These are phyloP conservation scores for Gymnorhina tibicen DNA, from an alignment of 2,113 vertebrate genomes.

Conservation along the genomic window DNA sequence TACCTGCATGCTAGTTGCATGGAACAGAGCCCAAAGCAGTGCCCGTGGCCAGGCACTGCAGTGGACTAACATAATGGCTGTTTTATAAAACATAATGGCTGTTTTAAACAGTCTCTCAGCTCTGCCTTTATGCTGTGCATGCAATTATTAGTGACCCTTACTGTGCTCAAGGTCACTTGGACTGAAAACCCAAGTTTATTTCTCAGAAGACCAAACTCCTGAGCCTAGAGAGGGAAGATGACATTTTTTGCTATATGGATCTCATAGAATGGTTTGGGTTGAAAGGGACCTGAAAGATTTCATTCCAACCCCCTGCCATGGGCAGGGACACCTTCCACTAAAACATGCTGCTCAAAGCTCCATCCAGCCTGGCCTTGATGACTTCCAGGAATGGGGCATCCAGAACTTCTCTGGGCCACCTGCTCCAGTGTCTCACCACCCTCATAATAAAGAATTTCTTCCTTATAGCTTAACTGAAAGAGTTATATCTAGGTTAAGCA, in stretches of 20 bases:
- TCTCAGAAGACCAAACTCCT: neutral
- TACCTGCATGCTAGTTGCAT: rapidly evolving
- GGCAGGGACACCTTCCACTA: neutral
- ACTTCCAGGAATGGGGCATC: neutral
- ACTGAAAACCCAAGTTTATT: neutral
- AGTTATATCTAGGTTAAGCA: too few species aligned
- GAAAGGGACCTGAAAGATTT: neutral
- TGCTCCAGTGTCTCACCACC: neutral
- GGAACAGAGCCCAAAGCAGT: neutral
- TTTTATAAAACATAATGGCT: neutral
- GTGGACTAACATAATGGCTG: neutral
- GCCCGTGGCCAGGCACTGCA: neutral
- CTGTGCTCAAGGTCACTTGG: neutral
- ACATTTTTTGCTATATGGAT: neutral
- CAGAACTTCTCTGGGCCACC: neutral
- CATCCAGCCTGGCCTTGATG: rapidly evolving
- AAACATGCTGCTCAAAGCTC: neutral
- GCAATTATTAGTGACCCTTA: neutral
- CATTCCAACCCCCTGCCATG: neutral
- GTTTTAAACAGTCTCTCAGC: neutral
- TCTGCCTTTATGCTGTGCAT: neutral
- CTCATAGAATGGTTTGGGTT: neutral
- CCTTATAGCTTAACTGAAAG: too few species aligned
- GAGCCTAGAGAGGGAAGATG: neutral
- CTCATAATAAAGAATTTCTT: neutral